phyloP scores from a whole-genome alignment of 2,113 vertebrate species.

The Haplochromis burtoni region DNA sequence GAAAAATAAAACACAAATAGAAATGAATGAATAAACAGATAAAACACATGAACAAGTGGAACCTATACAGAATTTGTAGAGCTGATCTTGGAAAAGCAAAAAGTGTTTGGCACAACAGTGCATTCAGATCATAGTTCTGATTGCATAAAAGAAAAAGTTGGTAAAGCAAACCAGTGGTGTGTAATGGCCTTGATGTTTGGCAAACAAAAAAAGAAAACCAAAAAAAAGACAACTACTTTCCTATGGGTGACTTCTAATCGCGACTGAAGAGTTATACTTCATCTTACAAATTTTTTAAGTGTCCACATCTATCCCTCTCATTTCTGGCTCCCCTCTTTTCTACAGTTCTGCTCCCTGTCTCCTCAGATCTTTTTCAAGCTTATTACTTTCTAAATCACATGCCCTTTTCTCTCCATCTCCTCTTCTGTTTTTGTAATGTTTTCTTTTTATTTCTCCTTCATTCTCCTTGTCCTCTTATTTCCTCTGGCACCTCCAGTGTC shows the following conservation, averaged over 20 bases:
- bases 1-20: neutral
- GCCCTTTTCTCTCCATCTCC: neutral
- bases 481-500: neutral
- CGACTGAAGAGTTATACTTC: neutral
- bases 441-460: neutral
- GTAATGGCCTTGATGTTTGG: neutral
- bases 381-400: neutral
- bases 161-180: neutral
- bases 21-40: neutral
- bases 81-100: neutral
- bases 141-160: neutral
- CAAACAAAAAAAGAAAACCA: neutral
- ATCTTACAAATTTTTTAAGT: neutral
- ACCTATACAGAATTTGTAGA: neutral
- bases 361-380: neutral
- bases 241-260: neutral
- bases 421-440: neutral
- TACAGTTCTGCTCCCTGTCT: too few species aligned
- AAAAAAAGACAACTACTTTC: neutral
- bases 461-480: neutral
- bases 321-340: neutral
- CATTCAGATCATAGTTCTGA: neutral
- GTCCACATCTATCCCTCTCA: neutral
- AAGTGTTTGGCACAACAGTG: neutral
- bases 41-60: neutral